Evolutionary conservation across 2,888 invertebrate species (phyloP).

Genomic region (Lapara coniferarum): DNA sequence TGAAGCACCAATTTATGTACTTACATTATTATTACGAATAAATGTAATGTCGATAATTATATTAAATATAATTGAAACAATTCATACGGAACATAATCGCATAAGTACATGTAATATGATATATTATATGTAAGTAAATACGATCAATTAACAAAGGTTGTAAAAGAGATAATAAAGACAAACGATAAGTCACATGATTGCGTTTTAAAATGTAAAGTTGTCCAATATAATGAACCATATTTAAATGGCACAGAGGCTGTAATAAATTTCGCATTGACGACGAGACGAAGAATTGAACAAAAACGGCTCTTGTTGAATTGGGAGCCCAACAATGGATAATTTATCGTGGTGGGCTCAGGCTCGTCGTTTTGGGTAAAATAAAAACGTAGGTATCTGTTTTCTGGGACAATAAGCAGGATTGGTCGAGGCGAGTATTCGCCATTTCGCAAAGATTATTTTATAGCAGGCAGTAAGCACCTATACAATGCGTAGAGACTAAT

Average conservation of each 20-base stretch:
- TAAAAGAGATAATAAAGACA: slow-evolving; percentile 44
- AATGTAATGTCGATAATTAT: neutral
- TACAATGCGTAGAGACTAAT: slow-evolving; percentile 35
- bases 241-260: slow-evolving; percentile 75
- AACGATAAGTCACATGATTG: slow-evolving; percentile 66
- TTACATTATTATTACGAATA: too few species aligned
- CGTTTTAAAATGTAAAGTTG: slow-evolving; percentile 67
- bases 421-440: slow-evolving; percentile 36
- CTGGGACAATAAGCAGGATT: slow-evolving; percentile 42
- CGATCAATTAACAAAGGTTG: too few species aligned
- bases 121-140: too few species aligned
- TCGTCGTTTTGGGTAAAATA: slow-evolving; percentile 60
- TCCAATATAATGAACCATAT: slow-evolving; percentile 76
- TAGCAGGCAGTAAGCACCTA: slow-evolving; percentile 24
- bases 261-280: slow-evolving; percentile 82
- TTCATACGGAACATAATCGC: too few species aligned
- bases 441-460: slow-evolving; percentile 35
- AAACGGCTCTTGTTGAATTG: slow-evolving; percentile 79
- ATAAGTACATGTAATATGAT: too few species aligned
- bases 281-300: slow-evolving; percentile 81
- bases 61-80: too few species aligned
- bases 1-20: slow-evolving; percentile 1
- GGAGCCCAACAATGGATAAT: slow-evolving; percentile 77
- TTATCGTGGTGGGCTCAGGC: slow-evolving; percentile 74
- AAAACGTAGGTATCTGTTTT: slow-evolving; percentile 58